Evolutionary conservation across 2,888 invertebrate genomes (phyloP).

Genomic region (Girardia tigrina): DNA sequence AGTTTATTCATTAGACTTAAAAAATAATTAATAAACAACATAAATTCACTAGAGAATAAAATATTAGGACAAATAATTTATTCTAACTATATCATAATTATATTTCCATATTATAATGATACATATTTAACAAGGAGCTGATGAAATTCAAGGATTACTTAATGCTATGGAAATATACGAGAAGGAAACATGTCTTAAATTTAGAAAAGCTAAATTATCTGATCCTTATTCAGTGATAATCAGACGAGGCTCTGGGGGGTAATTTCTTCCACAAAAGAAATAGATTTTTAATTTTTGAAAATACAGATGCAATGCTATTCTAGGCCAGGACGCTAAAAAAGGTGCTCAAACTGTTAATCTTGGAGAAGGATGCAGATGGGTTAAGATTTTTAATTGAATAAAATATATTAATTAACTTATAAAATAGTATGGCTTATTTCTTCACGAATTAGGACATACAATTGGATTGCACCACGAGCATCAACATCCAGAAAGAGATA

Average conservation of each 20-base stretch:
- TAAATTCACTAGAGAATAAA: too few relatives aligned
- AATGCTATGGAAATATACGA: slow-evolving; percentile 29
- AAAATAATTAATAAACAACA: background rate
- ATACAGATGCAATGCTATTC: slow-evolving; percentile 32
- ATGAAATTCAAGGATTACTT: slow-evolving; percentile 25
- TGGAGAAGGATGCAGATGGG: slow-evolving; percentile 29
- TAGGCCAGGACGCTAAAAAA: slow-evolving; percentile 25
- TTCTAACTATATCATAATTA: too few relatives aligned
- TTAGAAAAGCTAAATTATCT: slow-evolving; percentile 2
- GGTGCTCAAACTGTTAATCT: slow-evolving; percentile 33
- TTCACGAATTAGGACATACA: slow-evolving; percentile 34
- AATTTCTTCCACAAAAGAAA: background rate
- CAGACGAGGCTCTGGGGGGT: slow-evolving; percentile 27
- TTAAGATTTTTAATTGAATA: slow-evolving; percentile 2
- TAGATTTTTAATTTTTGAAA: background rate
- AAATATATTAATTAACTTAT: background rate
- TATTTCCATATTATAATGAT: slow-evolving; percentile 24
- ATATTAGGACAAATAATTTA: too few relatives aligned
- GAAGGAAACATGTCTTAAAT: slow-evolving; percentile 33
- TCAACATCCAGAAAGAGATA: slow-evolving; percentile 33
- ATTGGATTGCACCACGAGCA: slow-evolving; percentile 33
- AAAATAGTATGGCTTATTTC: slow-evolving; percentile 31
- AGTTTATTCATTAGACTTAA: background rate
- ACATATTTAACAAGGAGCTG: background rate
- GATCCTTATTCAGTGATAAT: slow-evolving; percentile 33